Percentiles rank a stretch among this genome's conserved stretches.
phyloP scores from a whole-genome alignment of 2,888 invertebrate species.

The Protophormia terraenovae region DNA sequence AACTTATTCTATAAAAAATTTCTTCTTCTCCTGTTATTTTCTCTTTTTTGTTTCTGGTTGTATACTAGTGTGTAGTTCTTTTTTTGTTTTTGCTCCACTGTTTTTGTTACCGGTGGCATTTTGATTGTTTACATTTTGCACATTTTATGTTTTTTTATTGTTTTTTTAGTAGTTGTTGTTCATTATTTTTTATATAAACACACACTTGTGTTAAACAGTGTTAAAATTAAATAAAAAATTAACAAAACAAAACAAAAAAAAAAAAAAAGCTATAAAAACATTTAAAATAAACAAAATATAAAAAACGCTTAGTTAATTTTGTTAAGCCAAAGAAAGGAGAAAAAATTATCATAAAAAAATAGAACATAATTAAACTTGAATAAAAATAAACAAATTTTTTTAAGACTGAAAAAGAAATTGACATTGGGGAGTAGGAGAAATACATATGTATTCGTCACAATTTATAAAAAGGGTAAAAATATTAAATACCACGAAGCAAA shows the following conservation, averaged over 20 bases:
- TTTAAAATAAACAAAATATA: conserved; percentile 43
- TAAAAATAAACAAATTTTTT: conserved; percentile 30
- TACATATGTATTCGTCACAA: too few relatives aligned
- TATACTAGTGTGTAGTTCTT: conserved; percentile 9
- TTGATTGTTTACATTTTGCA: conserved; percentile 80
- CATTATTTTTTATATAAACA: conserved; percentile 28
- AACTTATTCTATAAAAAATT: conserved; percentile 57
- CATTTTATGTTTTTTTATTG: conserved; percentile 69
- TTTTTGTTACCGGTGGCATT: conserved; percentile 71
- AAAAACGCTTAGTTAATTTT: conserved; percentile 25
- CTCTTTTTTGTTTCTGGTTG: conserved; percentile 15
- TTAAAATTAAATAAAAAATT: conserved; percentile 50
- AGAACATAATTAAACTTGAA: conserved; percentile 33
- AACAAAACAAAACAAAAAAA: too few relatives aligned
- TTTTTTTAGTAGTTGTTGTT: conserved; percentile 29
- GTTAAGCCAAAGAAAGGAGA: background rate
- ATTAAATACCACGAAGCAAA: too few relatives aligned
- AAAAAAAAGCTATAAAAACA: conserved; percentile 22
- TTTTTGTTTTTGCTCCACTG: conserved; percentile 26
- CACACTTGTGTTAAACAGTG: conserved; percentile 14
- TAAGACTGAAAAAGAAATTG: background rate
- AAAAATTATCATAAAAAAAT: conserved; percentile 14
- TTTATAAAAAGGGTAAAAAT: too few relatives aligned
- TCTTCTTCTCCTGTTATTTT: conserved; percentile 44
- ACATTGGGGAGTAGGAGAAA: too few relatives aligned